Base-by-base conservation (phyloP, 2,113 vertebrate genomes). In the Pomatorhinus ruficollis region DNA sequence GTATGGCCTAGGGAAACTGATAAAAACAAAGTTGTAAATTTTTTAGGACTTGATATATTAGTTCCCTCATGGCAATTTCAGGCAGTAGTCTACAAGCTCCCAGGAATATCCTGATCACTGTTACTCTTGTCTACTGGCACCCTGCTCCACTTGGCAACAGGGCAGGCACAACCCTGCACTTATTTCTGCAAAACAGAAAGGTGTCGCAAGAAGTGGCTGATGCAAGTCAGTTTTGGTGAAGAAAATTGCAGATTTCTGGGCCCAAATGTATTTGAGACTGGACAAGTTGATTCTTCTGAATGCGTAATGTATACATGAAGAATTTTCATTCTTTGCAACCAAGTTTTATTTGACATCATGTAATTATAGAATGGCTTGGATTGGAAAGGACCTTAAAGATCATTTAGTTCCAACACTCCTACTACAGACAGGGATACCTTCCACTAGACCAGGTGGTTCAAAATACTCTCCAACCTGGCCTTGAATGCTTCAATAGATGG, bases 101-200 rank as follows among this genome's bases (percentile, higher is more conserved):
- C 7, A 6, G n/a, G 40, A 56, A 79, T 21, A 20, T 60, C 44
- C 40, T 2, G 8, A 60, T n/a, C 4, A 5, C 45, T 24, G 23
- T 31, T 42, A 24, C 30, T 21, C 19, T 15, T 37, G 42, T 3
- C 4, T 42, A 8, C 37, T 52, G 61, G 11, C 25, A 15, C 11
- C 0, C 0, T 59, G n/a, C 13, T 6, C 30, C 16, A 1, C 12
- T n/a, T 2, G 2, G 14, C 33, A 30, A 44, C 3, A 11, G 47
- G 31, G 54, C 66, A 68, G 37, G 42, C 23, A 8, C 12, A 53
- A 53, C 12, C 12, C 19, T 50, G n/a, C 7, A 5, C 3, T 25
- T 21, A 6, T 5, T 44, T 64, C 28, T 8, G 6, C 45, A 57
- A 40, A 53, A 52, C 60, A 65, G 30, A 2, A 10, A 49, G 27